phyloP scores from a whole-genome alignment of 1,140 invertebrate genomes.

The Ceratina japonica region DNA sequence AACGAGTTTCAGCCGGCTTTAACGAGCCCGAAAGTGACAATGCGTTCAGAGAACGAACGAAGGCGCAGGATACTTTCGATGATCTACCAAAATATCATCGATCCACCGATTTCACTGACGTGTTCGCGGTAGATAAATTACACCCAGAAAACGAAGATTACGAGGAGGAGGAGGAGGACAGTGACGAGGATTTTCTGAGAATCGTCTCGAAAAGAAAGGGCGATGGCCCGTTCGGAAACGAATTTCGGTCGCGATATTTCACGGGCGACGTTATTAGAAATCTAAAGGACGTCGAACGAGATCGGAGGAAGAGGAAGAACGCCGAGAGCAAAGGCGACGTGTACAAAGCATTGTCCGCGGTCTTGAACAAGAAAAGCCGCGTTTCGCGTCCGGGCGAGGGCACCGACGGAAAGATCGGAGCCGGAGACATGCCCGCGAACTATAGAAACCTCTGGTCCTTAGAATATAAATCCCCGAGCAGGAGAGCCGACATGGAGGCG shows the following conservation, averaged over 20 bases:
- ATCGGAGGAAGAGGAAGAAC: slow-evolving; percentile 28
- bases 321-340: not conserved
- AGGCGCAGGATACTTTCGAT: not conserved
- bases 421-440: slow-evolving; percentile 71
- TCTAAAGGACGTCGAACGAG: slow-evolving; percentile 13
- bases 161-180: not conserved
- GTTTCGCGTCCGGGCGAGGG: slow-evolving; percentile 74
- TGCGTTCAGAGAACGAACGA: not conserved
- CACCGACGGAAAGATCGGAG: slow-evolving; percentile 72
- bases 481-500: slow-evolving; percentile 18
- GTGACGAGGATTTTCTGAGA: slow-evolving; percentile 36
- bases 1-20: slow-evolving; percentile 26
- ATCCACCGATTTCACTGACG: not conserved
- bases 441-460: slow-evolving; percentile 80
- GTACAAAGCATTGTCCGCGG: slow-evolving; percentile 43
- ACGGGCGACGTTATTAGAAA: slow-evolving; percentile 33
- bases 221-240: not conserved
- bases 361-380: slow-evolving; percentile 69
- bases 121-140: too few species aligned
- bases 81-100: not conserved
- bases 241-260: slow-evolving; percentile 42
- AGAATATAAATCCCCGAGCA: slow-evolving; percentile 74
- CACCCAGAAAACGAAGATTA: not conserved
- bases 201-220: slow-evolving; percentile 9
- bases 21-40: slow-evolving; percentile 42